Evolutionary conservation across 2,888 invertebrate species (phyloP).

Genomic region (Agrotis puta): DNA sequence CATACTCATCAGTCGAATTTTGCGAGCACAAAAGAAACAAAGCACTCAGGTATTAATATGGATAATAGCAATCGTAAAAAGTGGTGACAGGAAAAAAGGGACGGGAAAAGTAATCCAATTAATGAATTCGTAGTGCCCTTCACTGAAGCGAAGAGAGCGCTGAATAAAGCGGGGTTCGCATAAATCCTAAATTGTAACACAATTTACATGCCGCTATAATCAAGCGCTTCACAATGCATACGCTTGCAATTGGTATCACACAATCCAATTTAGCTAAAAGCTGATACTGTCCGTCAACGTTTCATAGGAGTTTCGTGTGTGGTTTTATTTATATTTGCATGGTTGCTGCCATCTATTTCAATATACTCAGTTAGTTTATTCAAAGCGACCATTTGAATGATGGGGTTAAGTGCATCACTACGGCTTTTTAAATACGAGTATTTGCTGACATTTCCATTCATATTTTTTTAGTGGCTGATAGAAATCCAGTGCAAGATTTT

Average conservation of each 20-base stretch:
- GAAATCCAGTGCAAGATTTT: background rate
- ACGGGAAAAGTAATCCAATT: conserved; percentile 50
- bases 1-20: too few species aligned
- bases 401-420: conserved; percentile 9
- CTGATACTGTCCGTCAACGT: conserved; percentile 69
- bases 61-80: conserved; percentile 38
- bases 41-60: conserved; percentile 9
- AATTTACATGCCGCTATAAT: conserved; percentile 52
- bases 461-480: background rate
- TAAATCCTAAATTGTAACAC: conserved; percentile 53
- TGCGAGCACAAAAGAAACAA: too few species aligned
- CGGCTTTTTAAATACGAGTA: background rate
- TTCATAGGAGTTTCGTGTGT: conserved; percentile 59
- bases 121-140: conserved; percentile 47
- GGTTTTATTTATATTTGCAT: conserved; percentile 70
- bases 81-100: conserved; percentile 35
- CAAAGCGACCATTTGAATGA: conserved; percentile 45
- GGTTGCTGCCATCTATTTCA: conserved; percentile 66
- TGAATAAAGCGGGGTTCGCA: conserved; percentile 47
- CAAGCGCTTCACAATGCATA: conserved; percentile 55
- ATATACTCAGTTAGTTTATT: conserved; percentile 58
- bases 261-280: conserved; percentile 81
- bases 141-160: conserved; percentile 22
- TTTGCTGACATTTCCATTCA: background rate
- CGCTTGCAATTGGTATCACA: conserved; percentile 52